Evolutionary conservation across 2,113 vertebrate genomes (phyloP), one percentile per base, ranked within the genome.

Genomic region (Leiothrix lutea): DNA sequence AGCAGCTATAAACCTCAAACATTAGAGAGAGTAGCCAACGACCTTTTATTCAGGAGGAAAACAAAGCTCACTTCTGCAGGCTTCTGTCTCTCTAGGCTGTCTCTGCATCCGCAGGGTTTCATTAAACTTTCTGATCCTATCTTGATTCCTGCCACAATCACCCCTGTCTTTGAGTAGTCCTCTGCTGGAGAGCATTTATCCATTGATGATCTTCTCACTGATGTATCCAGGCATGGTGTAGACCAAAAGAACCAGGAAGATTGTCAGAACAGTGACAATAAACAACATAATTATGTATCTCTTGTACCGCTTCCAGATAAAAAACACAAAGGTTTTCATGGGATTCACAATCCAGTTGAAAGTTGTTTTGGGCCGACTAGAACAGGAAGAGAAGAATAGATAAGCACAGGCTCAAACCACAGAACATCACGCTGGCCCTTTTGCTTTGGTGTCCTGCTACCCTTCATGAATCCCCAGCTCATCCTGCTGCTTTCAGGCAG

Each of bases 261-360:
- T 6, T 0, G 97, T 86, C 94, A 99, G 65, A 88, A 99, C 47
- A 14, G 88, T 95, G 15, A 98, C 96, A 84, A 99, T 36, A 42
- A 98, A 36, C 65, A 99, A 74, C 51, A 98, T 91, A 81, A 99
- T 98, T 82, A 99, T 98, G 90, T 98, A 98, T 95, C 96, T 98
- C 98, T 99, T 99, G 95, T 98, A 99, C 47, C 98, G 98, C 91
- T 97, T 98, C 99, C 99, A 99, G 96, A 99, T 98, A 85, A 99
- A 99, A 97, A 98, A 99, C 91, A 99, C 71, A 21, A 99, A 99
- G 33, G 99, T 99, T 97, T 99, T 99, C 98, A 99, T 88, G 0
- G 99, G 99, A 89, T 99, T 99, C 96, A 99, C 91, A 53, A 99
- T 98, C 99, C 99, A 99, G 96, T 97, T 98, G 96, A 99, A 99